Percentiles rank a stretch among this genome's conserved stretches.
Conservation (phyloP, 2,797 vertebrate genomes). For the Neomorphus geoffroyi region DNA sequence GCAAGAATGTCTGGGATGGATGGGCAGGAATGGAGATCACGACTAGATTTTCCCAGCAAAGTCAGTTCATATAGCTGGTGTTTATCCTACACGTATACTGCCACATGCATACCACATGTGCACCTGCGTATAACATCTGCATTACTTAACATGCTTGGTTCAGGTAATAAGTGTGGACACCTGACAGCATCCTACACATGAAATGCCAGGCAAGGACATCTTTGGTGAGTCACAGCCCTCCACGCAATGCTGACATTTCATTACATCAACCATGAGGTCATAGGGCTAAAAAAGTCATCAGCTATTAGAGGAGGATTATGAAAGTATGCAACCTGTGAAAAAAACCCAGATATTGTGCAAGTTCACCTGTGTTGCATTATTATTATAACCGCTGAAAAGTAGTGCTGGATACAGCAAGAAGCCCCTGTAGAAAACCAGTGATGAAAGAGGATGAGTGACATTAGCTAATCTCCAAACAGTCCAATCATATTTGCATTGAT, state of each 20-base stretch:
- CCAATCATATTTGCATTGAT: background rate
- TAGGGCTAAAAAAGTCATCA: background rate
- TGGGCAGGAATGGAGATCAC: background rate
- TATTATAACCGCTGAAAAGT: background rate
- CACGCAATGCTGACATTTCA: background rate
- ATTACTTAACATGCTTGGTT: background rate
- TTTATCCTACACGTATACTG: background rate
- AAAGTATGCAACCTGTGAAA: background rate
- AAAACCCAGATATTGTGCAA: background rate
- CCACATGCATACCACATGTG: fast-evolving
- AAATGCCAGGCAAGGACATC: background rate
- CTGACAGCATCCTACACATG: background rate
- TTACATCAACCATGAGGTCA: background rate
- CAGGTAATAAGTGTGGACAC: background rate
- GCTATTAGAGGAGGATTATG: background rate
- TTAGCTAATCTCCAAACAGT: background rate
- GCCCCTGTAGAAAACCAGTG: background rate
- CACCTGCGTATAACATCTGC: background rate
- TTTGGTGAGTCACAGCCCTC: background rate
- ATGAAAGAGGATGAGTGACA: background rate
- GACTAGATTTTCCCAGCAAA: background rate
- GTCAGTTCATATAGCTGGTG: background rate
- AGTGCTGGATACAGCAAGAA: background rate
- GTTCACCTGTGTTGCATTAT: background rate
- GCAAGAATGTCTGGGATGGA: background rate